Conservation (phyloP, 2,113 vertebrate genomes). For the Rhea americana region DNA sequence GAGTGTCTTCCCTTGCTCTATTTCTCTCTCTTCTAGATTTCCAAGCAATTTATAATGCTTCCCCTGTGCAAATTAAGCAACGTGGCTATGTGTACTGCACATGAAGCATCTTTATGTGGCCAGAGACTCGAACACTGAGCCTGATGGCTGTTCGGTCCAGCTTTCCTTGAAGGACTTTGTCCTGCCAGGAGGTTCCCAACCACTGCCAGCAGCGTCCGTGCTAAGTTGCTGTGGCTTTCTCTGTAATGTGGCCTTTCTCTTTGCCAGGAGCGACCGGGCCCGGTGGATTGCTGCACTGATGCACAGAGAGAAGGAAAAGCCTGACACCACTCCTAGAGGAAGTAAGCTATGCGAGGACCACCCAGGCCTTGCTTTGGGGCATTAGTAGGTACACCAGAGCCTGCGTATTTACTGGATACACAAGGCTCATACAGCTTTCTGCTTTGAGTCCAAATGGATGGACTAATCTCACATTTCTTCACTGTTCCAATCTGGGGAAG, state of each 20-base stretch:
- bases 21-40: neutral
- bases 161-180: neutral
- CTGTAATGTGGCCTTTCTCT: neutral
- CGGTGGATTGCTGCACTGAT: slow-evolving; percentile 88
- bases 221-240: neutral
- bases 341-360: slow-evolving; percentile 66
- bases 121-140: too few relatives aligned
- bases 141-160: neutral
- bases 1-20: neutral
- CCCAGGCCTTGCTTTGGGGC: neutral
- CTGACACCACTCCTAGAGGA: slow-evolving; percentile 69
- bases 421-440: neutral
- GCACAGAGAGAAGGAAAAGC: slow-evolving; percentile 66
- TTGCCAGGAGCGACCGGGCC: slow-evolving; percentile 86
- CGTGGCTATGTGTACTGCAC: accelerated
- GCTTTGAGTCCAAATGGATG: neutral
- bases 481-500: neutral
- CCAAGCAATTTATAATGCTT: accelerated
- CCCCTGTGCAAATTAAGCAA: neutral
- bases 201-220: accelerated
- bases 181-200: neutral
- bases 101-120: accelerated
- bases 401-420: neutral
- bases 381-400: too few relatives aligned
- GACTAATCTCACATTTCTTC: neutral